A percentile compares a stretch with the other conserved stretches of the same genome.
phyloP scores from a whole-genome alignment of 37 sponge, comb jelly and placozoan species.

The Oscarella lobularis region DNA sequence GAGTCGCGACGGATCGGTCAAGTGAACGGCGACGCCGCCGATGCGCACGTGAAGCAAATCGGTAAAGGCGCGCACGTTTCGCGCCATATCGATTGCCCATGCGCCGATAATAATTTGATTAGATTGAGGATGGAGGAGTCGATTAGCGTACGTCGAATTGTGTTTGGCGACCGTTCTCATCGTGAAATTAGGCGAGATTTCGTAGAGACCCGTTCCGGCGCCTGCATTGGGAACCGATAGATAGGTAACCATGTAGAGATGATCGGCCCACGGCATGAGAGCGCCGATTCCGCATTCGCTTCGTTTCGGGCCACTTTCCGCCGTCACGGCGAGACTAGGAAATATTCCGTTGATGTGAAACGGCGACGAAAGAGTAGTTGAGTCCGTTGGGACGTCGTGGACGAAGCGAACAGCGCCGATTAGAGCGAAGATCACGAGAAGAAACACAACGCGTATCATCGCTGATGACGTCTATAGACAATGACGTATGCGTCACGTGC shows the following conservation, averaged over 20 bases:
- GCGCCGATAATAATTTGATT: conserved; percentile 6
- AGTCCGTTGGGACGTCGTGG: no score
- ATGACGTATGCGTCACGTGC: no score
- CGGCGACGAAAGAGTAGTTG: background rate
- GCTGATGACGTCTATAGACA: no score
- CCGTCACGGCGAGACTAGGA: background rate
- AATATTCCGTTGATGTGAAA: background rate
- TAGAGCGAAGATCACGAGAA: no score
- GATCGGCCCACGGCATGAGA: conserved; percentile 4
- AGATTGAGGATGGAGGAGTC: conserved; percentile 4
- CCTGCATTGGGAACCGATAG: conserved; percentile 4
- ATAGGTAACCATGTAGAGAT: conserved; percentile 9
- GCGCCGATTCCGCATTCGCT: conserved; percentile 3
- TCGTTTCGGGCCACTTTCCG: background rate
- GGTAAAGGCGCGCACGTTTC: background rate
- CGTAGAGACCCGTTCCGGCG: background rate
- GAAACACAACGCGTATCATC: no score
- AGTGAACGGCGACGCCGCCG: background rate
- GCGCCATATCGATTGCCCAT: background rate
- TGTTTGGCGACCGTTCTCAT: conserved; percentile 3
- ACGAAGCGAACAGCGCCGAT: background rate
- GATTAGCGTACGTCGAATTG: conserved; percentile 7
- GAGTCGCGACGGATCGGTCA: background rate
- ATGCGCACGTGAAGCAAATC: background rate
- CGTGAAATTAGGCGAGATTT: background rate